A percentile compares a stretch with the other conserved stretches of the same genome.
phyloP scores from a whole-genome alignment of 2,888 invertebrate species.

The Strigamia crassipes region DNA sequence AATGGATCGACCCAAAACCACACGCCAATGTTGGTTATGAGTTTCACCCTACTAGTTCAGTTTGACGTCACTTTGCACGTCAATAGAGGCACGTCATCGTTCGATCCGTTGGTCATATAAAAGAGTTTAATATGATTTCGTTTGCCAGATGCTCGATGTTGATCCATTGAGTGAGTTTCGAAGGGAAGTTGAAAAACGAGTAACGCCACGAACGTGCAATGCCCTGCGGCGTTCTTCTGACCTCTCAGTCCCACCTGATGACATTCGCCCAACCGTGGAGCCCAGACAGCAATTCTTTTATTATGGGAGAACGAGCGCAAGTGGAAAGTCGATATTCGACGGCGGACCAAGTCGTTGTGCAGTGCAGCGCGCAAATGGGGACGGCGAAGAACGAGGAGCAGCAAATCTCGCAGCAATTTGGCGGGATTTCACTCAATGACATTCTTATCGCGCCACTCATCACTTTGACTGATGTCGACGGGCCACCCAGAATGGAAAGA shows the following conservation, averaged over 20 bases:
- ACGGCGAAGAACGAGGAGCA: neutral
- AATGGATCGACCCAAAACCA: slow-evolving; percentile 36
- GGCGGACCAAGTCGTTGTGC: neutral
- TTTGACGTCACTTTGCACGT: slow-evolving; percentile 29
- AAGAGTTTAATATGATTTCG: neutral
- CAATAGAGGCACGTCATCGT: slow-evolving; percentile 27
- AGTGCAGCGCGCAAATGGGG: neutral
- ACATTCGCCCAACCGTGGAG: slow-evolving; percentile 20
- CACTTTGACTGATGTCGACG: slow-evolving; percentile 3
- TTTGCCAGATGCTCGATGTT: neutral
- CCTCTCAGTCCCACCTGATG: slow-evolving; percentile 21
- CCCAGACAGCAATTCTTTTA: neutral
- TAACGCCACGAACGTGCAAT: neutral
- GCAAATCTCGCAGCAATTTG: neutral
- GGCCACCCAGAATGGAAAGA: neutral
- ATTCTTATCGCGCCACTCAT: neutral
- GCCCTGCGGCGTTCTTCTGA: slow-evolving; percentile 13
- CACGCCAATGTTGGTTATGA: slow-evolving; percentile 33
- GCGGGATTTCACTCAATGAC: neutral
- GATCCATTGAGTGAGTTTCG: neutral
- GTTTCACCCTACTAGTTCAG: slow-evolving; percentile 1
- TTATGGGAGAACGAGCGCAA: neutral
- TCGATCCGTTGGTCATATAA: slow-evolving; percentile 10
- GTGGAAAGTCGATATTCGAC: neutral
- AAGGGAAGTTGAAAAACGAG: neutral